phyloP scores from a whole-genome alignment of 2,888 invertebrate species.

The Acholoe squamosa region DNA sequence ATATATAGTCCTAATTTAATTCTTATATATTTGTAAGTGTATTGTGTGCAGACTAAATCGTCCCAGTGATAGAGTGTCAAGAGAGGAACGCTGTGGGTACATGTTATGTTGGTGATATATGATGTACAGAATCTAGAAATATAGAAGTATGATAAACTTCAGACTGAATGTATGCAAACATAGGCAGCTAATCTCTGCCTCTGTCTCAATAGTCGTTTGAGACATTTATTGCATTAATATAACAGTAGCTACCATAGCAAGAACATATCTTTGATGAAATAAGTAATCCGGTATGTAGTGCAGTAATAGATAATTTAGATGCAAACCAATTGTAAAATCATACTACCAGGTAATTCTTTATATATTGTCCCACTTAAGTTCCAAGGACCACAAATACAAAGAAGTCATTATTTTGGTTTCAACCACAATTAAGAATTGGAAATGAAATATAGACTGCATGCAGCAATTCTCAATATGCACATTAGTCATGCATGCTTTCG shows the following conservation, averaged over 20 bases:
- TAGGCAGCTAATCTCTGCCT: neutral
- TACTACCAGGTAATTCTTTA: too few species aligned
- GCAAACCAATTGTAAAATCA: too few species aligned
- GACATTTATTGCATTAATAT: neutral
- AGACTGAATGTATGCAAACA: neutral
- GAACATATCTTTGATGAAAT: too few species aligned
- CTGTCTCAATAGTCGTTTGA: too few species aligned
- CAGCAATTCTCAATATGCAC: neutral
- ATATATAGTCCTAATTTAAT: conserved; percentile 41
- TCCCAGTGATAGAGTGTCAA: conserved; percentile 35
- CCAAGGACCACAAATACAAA: too few species aligned
- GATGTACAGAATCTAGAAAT: neutral
- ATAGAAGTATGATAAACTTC: neutral
- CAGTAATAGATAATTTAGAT: too few species aligned
- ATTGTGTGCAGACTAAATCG: neutral
- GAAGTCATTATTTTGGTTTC: too few species aligned
- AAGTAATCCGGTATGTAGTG: too few species aligned
- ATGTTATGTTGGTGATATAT: conserved; percentile 1
- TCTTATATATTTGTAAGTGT: conserved; percentile 53
- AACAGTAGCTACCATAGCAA: neutral
- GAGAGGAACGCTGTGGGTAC: neutral
- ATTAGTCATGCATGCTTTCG: conserved; percentile 20
- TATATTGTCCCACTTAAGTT: too few species aligned
- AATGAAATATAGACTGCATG: neutral
- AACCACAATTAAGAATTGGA: too few species aligned